phyloP scores from a whole-genome alignment of 2,113 vertebrate genomes.

The Leucopsar rothschildi region DNA sequence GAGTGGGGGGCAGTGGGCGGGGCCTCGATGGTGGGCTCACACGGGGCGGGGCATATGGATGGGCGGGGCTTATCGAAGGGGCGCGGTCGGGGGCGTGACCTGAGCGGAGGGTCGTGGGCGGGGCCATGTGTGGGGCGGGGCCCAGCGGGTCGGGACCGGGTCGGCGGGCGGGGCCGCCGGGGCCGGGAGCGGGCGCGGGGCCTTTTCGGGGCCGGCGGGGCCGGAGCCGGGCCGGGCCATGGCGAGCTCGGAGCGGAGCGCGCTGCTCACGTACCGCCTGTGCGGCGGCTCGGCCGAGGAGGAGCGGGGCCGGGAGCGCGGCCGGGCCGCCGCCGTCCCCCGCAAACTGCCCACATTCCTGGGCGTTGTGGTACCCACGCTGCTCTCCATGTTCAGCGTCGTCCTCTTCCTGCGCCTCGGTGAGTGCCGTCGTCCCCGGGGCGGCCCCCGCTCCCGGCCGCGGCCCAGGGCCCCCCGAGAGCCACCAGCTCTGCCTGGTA shows the following conservation, averaged over 20 bases:
- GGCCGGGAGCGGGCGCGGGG: neutral
- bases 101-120: too few relatives aligned
- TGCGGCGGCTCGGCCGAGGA: constrained; percentile 67
- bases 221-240: neutral
- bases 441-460: too few relatives aligned
- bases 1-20: too few relatives aligned
- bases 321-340: neutral
- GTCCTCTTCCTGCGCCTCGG: constrained; percentile 87
- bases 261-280: constrained; percentile 85
- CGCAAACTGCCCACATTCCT: constrained; percentile 84
- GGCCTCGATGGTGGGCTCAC: too few relatives aligned
- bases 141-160: too few relatives aligned
- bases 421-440: constrained; percentile 60
- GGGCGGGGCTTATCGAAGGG: too few relatives aligned
- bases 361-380: constrained; percentile 87
- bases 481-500: neutral
- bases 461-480: neutral
- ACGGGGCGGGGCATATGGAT: too few relatives aligned
- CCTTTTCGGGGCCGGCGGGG: neutral
- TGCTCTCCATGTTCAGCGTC: constrained; percentile 93
- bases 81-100: too few relatives aligned
- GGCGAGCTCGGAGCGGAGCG: constrained; percentile 77
- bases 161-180: neutral
- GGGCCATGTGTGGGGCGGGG: too few relatives aligned
- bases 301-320: neutral